Conservation (phyloP, 2,888 invertebrate genomes). For the Bembecia ichneumoniformis region DNA sequence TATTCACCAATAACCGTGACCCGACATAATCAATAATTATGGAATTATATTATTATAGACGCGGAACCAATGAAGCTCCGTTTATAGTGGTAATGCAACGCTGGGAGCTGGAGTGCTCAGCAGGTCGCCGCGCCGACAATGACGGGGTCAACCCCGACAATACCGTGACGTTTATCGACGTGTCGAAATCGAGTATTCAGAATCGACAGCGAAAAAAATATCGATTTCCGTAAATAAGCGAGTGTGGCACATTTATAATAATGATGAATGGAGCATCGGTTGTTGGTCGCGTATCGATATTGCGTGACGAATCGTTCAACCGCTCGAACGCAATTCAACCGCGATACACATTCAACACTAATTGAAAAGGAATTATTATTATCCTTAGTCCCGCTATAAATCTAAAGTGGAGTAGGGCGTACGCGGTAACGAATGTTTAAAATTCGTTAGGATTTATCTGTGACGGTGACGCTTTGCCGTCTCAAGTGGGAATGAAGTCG, state of each 20-base stretch:
- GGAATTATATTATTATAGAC: slow-evolving; percentile 47
- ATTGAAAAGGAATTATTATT: slow-evolving; percentile 62
- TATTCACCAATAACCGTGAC: slow-evolving; percentile 52
- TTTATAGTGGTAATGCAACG: slow-evolving; percentile 34
- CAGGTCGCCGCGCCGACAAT: slow-evolving; percentile 42
- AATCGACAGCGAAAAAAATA: slow-evolving; percentile 69
- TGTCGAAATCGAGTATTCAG: slow-evolving; percentile 62
- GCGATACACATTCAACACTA: slow-evolving; percentile 54
- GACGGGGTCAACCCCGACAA: slow-evolving; percentile 62
- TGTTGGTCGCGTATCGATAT: slow-evolving; percentile 55
- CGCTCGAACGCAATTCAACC: slow-evolving; percentile 43
- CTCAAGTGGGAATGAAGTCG: background rate
- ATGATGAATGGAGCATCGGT: slow-evolving; percentile 67
- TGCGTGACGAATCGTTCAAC: slow-evolving; percentile 61
- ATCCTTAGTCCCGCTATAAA: slow-evolving; percentile 50
- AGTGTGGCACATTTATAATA: slow-evolving; percentile 72
- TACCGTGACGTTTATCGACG: slow-evolving; percentile 63
- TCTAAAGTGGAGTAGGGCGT: slow-evolving; percentile 58
- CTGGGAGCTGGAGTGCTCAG: slow-evolving; percentile 41
- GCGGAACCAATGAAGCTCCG: slow-evolving; percentile 54
- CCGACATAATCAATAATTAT: slow-evolving; percentile 67
- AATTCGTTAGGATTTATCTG: too few species aligned
- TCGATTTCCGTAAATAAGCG: slow-evolving; percentile 73
- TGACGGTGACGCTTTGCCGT: too few species aligned
- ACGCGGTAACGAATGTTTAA: slow-evolving; percentile 13